Evolutionary conservation across 2,888 invertebrate species (phyloP).

Genomic region (Habrosyne pyritoides): DNA sequence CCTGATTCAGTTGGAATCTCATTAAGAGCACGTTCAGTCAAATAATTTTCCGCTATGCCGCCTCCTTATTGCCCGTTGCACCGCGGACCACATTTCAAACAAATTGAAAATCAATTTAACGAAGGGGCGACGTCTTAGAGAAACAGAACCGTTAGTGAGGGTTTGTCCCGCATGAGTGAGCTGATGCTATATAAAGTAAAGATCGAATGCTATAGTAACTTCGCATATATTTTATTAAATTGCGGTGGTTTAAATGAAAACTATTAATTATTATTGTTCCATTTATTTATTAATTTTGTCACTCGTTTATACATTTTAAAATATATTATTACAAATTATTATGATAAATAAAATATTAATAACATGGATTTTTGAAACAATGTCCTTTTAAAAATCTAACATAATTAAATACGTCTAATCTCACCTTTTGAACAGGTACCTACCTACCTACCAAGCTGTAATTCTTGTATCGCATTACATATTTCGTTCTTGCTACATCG

Average conservation of each 20-base stretch:
- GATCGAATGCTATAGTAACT: no score
- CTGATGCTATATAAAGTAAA: not conserved
- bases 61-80: conserved; percentile 74
- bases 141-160: conserved; percentile 38
- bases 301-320: no score
- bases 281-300: no score
- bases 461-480: not conserved
- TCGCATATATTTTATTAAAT: no score
- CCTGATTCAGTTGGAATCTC: conserved; percentile 65
- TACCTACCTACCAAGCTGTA: not conserved
- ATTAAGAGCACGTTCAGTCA: conserved; percentile 65
- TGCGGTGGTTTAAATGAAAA: no score
- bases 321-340: no score
- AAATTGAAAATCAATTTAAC: conserved; percentile 83
- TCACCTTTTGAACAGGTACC: no score
- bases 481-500: conserved; percentile 15
- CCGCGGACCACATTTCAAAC: conserved; percentile 78
- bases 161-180: conserved; percentile 18
- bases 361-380: no score
- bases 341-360: no score
- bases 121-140: conserved; percentile 59
- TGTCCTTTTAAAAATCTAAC: no score
- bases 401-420: no score
- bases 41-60: conserved; percentile 77
- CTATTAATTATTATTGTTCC: no score